Conservation (phyloP, 2,113 vertebrate genomes). For the Sisor rabdophorus region DNA sequence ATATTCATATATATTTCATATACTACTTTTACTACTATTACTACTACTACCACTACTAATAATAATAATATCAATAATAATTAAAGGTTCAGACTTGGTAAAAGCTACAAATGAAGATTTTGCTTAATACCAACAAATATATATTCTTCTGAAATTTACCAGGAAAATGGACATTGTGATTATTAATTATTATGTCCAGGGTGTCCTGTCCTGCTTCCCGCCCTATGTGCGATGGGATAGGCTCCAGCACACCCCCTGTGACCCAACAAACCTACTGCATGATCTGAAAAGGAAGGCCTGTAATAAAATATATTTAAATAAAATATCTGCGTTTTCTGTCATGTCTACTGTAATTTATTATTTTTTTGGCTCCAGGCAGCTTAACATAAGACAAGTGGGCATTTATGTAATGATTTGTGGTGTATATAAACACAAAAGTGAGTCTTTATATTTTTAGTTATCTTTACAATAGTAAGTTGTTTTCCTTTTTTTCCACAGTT, state of each 20-base stretch:
- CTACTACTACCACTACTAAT: too few relatives aligned
- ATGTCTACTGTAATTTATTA: not conserved
- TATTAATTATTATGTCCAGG: too few relatives aligned
- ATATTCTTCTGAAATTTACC: too few relatives aligned
- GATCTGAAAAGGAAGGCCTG: not conserved
- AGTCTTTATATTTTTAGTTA: not conserved
- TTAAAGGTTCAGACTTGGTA: too few relatives aligned
- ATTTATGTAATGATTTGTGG: not conserved
- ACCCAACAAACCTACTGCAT: not conserved
- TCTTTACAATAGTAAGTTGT: not conserved
- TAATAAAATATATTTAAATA: constrained; percentile 1
- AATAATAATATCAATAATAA: too few relatives aligned
- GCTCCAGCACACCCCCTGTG: not conserved
- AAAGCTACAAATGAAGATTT: too few relatives aligned
- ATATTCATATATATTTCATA: too few relatives aligned
- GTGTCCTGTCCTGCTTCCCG: too few relatives aligned
- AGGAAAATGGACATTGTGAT: too few relatives aligned
- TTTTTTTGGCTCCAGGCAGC: not conserved
- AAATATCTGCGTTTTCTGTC: not conserved
- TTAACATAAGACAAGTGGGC: not conserved
- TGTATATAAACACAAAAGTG: not conserved
- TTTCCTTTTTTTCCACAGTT: not conserved
- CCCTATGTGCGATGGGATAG: too few relatives aligned
- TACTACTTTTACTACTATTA: too few relatives aligned
- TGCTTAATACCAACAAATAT: too few relatives aligned